These are phyloP conservation scores for Pomacea maculata DNA, from an alignment of 1,140 invertebrate species.

Conservation along the genomic window DNA sequence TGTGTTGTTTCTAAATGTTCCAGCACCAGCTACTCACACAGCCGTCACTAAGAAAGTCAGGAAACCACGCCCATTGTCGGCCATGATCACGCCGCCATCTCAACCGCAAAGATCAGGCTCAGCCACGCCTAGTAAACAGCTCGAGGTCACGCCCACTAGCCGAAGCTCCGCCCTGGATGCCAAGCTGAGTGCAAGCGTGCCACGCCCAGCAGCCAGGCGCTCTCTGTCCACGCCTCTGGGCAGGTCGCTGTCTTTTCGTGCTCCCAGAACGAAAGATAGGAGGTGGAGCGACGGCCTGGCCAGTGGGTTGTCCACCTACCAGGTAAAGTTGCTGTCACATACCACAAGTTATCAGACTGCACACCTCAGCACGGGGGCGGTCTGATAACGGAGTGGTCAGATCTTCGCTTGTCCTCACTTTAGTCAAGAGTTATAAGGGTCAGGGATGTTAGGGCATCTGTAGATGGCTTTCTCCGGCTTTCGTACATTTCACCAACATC, in stretches of 20 bases:
- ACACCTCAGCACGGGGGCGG: no score
- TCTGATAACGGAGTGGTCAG: neutral
- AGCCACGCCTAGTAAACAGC: neutral
- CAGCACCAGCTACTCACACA: neutral
- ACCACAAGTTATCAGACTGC: neutral
- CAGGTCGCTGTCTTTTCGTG: constrained; percentile 10
- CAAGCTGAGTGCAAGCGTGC: constrained; percentile 5
- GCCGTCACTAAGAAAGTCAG: neutral
- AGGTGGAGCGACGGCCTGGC: constrained; percentile 2
- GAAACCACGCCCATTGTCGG: neutral
- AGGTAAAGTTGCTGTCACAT: neutral
- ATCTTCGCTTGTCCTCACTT: neutral
- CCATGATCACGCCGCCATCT: neutral
- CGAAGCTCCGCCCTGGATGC: constrained; percentile 6
- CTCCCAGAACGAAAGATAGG: constrained; percentile 9
- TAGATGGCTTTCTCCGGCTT: neutral
- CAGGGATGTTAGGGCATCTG: neutral
- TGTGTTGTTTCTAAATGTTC: neutral
- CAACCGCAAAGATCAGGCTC: neutral
- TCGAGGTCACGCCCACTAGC: neutral
- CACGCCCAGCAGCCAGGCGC: constrained; percentile 11
- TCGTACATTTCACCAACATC: no score
- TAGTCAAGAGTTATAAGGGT: neutral
- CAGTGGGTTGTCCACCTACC: neutral
- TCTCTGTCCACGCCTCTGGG: constrained; percentile 17